phyloP scores from a whole-genome alignment of 2,888 invertebrate genomes.

The Meloe dianella region DNA sequence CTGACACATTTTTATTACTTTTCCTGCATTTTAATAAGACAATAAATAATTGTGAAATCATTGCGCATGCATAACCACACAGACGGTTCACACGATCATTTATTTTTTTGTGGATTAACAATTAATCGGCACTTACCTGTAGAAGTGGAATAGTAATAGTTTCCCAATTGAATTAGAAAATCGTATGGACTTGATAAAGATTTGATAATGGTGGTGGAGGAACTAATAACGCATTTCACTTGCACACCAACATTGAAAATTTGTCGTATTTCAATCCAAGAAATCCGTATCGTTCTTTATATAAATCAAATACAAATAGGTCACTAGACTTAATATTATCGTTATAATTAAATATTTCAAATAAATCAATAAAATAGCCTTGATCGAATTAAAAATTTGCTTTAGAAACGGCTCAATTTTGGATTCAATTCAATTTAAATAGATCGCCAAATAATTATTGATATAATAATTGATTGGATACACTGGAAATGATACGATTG shows the following conservation, averaged over 20 bases:
- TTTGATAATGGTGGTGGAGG: no score
- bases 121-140: slow-evolving; percentile 29
- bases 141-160: slow-evolving; percentile 42
- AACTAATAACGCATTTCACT: no score
- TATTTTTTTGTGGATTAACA: not conserved
- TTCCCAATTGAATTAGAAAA: slow-evolving; percentile 31
- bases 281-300: slow-evolving; percentile 24
- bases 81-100: not conserved
- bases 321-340: slow-evolving; percentile 30
- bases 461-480: slow-evolving; percentile 37
- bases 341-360: slow-evolving; percentile 36
- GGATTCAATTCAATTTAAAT: not conserved
- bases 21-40: slow-evolving; percentile 17
- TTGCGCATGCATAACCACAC: slow-evolving; percentile 11
- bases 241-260: slow-evolving; percentile 14
- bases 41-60: slow-evolving; percentile 27
- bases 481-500: slow-evolving; percentile 40
- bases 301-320: slow-evolving; percentile 37
- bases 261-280: slow-evolving; percentile 4
- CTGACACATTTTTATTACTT: slow-evolving; percentile 2
- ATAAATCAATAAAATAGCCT: slow-evolving; percentile 37
- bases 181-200: no score
- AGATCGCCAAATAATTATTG: slow-evolving; percentile 19
- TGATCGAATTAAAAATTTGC: slow-evolving; percentile 17
- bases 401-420: slow-evolving; percentile 13